phyloP scores from a whole-genome alignment of 2,888 invertebrate genomes.

The Eumacrocentrus americanus region DNA sequence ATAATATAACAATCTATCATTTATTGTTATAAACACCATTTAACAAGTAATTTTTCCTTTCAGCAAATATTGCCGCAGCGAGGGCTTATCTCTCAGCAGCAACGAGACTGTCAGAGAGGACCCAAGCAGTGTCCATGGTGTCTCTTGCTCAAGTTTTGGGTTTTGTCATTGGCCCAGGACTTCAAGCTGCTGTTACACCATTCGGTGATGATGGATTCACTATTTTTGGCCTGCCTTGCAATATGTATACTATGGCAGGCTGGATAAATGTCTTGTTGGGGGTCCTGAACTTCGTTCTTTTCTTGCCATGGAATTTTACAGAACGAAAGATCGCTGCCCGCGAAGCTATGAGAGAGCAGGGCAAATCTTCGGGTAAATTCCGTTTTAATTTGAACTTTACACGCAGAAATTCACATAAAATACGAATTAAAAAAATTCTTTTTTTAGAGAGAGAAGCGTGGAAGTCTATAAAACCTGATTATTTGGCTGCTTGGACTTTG shows the following conservation, averaged over 20 bases:
- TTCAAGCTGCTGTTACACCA: constrained; percentile 82
- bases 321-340: constrained; percentile 79
- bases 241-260: constrained; percentile 88
- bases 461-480: constrained; percentile 74
- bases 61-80: constrained; percentile 84
- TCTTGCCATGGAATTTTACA: constrained; percentile 76
- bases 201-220: constrained; percentile 72
- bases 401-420: not conserved
- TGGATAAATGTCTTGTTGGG: constrained; percentile 84
- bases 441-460: constrained; percentile 74
- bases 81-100: constrained; percentile 85
- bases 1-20: constrained; percentile 14
- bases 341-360: constrained; percentile 79
- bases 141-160: constrained; percentile 86
- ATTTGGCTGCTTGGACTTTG: constrained; percentile 78
- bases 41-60: constrained; percentile 39
- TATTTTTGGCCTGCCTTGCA: constrained; percentile 68
- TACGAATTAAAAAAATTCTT: not conserved
- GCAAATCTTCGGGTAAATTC: constrained; percentile 67
- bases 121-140: constrained; percentile 81
- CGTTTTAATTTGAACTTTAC: constrained; percentile 14
- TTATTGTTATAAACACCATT: constrained; percentile 20
- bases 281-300: constrained; percentile 73
- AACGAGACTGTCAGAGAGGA: constrained; percentile 79
- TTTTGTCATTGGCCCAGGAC: constrained; percentile 83